phyloP scores from a whole-genome alignment of 1,140 invertebrate species.

The Drosophila burlai region DNA sequence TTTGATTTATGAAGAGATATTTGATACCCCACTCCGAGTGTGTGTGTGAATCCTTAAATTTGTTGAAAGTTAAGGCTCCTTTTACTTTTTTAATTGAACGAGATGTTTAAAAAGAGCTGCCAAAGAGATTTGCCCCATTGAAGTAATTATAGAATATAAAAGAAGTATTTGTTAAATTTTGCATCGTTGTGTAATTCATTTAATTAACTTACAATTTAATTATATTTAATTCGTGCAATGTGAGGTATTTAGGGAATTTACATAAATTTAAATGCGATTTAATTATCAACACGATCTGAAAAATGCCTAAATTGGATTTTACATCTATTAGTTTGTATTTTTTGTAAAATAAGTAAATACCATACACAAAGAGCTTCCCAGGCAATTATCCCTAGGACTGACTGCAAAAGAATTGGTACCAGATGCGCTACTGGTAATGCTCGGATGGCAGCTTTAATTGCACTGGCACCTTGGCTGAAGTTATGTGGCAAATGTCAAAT shows the following conservation, averaged over 20 bases:
- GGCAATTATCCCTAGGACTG: too few species aligned
- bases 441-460: constrained; percentile 10
- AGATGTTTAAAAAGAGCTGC: neutral
- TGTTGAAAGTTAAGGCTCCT: neutral
- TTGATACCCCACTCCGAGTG: constrained; percentile 1
- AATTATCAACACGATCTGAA: neutral
- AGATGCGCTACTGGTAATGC: neutral
- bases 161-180: neutral
- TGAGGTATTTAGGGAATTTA: neutral
- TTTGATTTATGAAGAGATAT: constrained; percentile 40
- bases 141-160: neutral
- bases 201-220: neutral
- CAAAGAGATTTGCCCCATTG: neutral
- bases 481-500: constrained; percentile 44
- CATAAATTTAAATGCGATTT: too few species aligned
- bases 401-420: neutral
- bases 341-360: neutral
- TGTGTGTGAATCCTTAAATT: constrained; percentile 1
- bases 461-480: constrained; percentile 4
- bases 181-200: neutral
- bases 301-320: neutral
- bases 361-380: neutral
- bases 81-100: neutral
- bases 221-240: neutral
- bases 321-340: neutral